Conservation (phyloP, 2,113 vertebrate species). For the Taurulus bubalis region DNA sequence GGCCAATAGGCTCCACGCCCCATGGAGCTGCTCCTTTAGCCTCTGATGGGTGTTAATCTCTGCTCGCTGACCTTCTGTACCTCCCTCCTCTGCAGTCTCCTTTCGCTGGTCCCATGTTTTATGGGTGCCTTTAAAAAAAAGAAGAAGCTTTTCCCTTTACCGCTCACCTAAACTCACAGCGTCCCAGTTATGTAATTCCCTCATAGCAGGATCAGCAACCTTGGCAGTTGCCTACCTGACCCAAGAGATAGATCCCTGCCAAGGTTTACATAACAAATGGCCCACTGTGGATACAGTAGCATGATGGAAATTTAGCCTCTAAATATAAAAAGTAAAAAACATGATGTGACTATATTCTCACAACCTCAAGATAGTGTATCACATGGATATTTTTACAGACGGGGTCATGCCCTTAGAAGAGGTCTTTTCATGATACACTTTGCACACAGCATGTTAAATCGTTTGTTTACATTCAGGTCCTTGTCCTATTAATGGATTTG, state of each 20-base stretch:
- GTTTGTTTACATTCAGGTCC: conserved; percentile 57
- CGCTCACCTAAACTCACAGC: conserved; percentile 44
- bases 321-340: conserved; percentile 11
- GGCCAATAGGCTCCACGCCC: conserved; percentile 32
- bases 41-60: conserved; percentile 53
- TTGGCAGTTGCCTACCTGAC: conserved; percentile 72
- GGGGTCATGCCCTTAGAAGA: neutral
- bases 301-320: conserved; percentile 9
- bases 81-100: neutral
- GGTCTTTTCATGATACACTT: conserved; percentile 6
- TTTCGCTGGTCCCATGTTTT: conserved; percentile 46
- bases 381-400: neutral
- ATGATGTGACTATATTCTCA: neutral
- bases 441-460: conserved; percentile 4
- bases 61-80: conserved; percentile 54
- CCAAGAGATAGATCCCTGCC: conserved; percentile 58
- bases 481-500: conserved; percentile 46
- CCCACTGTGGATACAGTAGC: conserved; percentile 44
- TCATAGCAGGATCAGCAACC: conserved; percentile 62
- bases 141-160: conserved; percentile 31
- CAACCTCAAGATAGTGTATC: neutral
- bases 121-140: conserved; percentile 54
- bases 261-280: conserved; percentile 80
- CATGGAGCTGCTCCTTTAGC: conserved; percentile 26
- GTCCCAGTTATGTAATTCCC: conserved; percentile 74